Percentiles rank a stretch among this genome's conserved stretches.
phyloP scores from a whole-genome alignment of 30 jellyfish, hydroid and myxozoan genomes.

The Aurelia sp. region DNA sequence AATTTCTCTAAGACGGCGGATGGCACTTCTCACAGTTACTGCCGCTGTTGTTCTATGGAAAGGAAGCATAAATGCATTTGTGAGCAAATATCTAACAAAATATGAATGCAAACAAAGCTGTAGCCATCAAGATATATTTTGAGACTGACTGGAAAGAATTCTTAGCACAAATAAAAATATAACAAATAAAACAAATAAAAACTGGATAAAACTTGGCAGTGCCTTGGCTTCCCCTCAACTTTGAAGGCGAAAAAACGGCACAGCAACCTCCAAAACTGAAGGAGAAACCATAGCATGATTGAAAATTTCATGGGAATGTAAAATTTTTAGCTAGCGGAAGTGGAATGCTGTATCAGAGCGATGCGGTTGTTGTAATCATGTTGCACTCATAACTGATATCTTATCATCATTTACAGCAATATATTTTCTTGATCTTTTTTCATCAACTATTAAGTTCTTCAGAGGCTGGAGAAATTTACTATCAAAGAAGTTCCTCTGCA shows the following conservation, averaged over 20 bases:
- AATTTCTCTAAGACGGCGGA: slow-evolving; percentile 93
- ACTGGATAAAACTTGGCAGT: neutral
- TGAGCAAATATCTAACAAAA: neutral
- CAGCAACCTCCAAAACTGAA: too few species aligned
- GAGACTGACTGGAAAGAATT: neutral
- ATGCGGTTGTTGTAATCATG: slow-evolving; percentile 44
- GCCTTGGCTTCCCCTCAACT: neutral
- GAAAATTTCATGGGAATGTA: too few species aligned
- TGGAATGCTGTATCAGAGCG: slow-evolving; percentile 61
- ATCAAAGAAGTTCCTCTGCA: too few species aligned
- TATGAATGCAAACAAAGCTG: neutral
- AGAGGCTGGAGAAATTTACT: too few species aligned
- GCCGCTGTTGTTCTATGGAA: slow-evolving; percentile 94
- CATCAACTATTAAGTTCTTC: too few species aligned
- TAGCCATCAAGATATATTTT: neutral
- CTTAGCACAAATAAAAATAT: neutral
- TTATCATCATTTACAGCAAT: slow-evolving; percentile 20
- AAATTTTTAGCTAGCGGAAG: too few species aligned
- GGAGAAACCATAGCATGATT: too few species aligned
- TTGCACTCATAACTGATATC: slow-evolving; percentile 20
- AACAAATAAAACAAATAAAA: neutral
- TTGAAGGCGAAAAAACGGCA: too few species aligned
- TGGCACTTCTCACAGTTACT: slow-evolving; percentile 93
- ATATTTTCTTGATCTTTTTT: neutral
- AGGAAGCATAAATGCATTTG: neutral